Base-by-base conservation (phyloP, 1,140 invertebrate species). In the Cydia pomonella region DNA sequence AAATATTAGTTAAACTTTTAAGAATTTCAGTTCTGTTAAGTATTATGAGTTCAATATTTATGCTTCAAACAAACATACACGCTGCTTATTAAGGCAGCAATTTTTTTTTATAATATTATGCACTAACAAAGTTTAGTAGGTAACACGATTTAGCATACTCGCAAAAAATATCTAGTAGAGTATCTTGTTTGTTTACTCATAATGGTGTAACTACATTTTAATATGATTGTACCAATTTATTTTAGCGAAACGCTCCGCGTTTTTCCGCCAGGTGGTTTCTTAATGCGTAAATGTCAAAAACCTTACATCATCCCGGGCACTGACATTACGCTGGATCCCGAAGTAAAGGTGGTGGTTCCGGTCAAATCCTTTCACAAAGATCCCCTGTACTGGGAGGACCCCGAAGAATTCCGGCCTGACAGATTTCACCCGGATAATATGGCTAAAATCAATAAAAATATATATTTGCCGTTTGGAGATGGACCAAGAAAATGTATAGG, bases 401-500 rank as follows among this genome's bases (percentile, higher is more conserved):
- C 94, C 0, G 80, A 91, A 9, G 73, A 76, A 10, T 95, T 94
- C 76, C 82, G 92, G 77, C 94, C 94, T 0, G 93, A 94, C 47
- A 77, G 94, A 62, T 95, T 94, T 50, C 76, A 75, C 10, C 80
- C 85, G 3, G 88, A 93, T 59, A 79, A 82, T 41, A 25, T 81
- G 0, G 75, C 77, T 23, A 77, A 77, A 10, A 81, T 94, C 47
- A 91, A 86, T 77, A 89, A 78, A 3, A 93, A 90, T 80, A 66
- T 90, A 2, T 95, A 94, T 82, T 79, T 96, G 29, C 94, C 96
- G 1, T 97, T 96, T 81, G 95, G 95, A 0, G 95, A 95, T 75
- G 95, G 95, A 21, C 94, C 94, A 0, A 88, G 95, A 12, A 95
- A 94, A 79, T 96, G 95, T 82, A 95, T 96, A 76, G 96, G 95